These are phyloP conservation scores for Zenarchopterus dispar DNA, from an alignment of 2,797 vertebrate species.

Conservation along the genomic window DNA sequence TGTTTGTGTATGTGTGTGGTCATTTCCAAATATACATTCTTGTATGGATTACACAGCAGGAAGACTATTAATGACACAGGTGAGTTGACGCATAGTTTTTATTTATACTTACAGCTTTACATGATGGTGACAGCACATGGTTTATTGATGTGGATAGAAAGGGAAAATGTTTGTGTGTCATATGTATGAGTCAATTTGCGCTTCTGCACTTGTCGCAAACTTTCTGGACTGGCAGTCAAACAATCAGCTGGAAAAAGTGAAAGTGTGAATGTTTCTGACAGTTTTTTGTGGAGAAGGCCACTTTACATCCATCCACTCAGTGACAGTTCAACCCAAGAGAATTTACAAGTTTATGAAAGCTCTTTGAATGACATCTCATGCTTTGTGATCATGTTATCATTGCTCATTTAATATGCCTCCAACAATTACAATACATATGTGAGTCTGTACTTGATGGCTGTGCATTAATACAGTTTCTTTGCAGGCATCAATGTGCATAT, in stretches of 20 bases:
- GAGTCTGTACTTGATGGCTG: conserved; percentile 1
- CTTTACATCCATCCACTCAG: conserved; percentile 51
- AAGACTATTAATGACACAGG: conserved; percentile 68
- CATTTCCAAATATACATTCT: conserved; percentile 76
- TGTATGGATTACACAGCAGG: conserved; percentile 61
- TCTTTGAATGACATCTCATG: conserved; percentile 18
- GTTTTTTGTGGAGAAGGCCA: conserved; percentile 46
- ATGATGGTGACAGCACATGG: conserved; percentile 20
- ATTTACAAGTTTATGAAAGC: conserved; percentile 17
- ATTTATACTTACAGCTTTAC: conserved; percentile 51
- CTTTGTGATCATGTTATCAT: conserved; percentile 1
- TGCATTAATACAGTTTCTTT: conserved; percentile 15
- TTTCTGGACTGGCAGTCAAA: conserved; percentile 38
- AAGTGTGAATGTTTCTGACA: conserved; percentile 50
- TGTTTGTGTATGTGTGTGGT: conserved; percentile 61
- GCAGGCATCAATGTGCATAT: conserved; percentile 18
- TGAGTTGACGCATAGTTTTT: conserved; percentile 52
- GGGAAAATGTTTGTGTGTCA: conserved; percentile 3
- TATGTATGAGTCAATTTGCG: conserved; percentile 17
- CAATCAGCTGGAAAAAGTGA: conserved; percentile 42
- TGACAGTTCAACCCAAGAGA: conserved; percentile 46
- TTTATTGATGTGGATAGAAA: conserved; percentile 40
- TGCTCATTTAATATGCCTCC: conserved; percentile 12
- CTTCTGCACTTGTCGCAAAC: background rate
- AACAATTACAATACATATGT: background rate